Conservation (phyloP, 2,888 invertebrate genomes). For the Microdon myrmicae region DNA sequence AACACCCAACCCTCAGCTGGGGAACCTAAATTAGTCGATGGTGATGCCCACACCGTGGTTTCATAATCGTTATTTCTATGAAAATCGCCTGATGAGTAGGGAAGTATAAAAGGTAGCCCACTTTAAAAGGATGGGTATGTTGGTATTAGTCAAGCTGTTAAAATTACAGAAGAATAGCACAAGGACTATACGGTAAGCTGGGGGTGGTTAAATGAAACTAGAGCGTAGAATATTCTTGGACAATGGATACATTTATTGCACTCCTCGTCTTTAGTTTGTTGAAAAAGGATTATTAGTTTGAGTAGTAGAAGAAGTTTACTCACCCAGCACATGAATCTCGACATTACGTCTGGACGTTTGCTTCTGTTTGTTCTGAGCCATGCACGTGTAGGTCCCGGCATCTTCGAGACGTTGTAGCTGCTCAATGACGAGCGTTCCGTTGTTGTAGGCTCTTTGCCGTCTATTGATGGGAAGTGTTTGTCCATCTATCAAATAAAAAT, state of each 20-base stretch:
- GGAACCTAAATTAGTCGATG: constrained; percentile 17
- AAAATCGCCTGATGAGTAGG: not conserved
- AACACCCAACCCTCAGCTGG: constrained; percentile 11
- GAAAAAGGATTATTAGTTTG: not conserved
- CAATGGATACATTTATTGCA: constrained; percentile 41
- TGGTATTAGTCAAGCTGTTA: constrained; percentile 16
- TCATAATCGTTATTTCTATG: constrained; percentile 35
- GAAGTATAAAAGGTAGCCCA: constrained; percentile 6
- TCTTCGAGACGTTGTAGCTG: constrained; percentile 87
- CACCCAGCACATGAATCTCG: constrained; percentile 79
- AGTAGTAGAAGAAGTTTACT: constrained; percentile 46
- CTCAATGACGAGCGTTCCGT: constrained; percentile 87
- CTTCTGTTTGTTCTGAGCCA: constrained; percentile 85
- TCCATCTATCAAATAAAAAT: too few relatives aligned
- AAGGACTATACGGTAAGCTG: constrained; percentile 44
- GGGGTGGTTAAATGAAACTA: constrained; percentile 19
- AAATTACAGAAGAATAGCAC: constrained; percentile 30
- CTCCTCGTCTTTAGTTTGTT: constrained; percentile 28
- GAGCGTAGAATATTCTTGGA: constrained; percentile 27
- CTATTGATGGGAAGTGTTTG: constrained; percentile 87
- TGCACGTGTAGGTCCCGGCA: constrained; percentile 90
- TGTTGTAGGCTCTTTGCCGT: constrained; percentile 85
- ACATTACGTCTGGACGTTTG: constrained; percentile 81
- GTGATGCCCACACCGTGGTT: constrained; percentile 1
- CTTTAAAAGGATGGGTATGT: constrained; percentile 22